Evolutionary conservation across 2,797 vertebrate genomes (phyloP).

Genomic region (Myotis findleyi): DNA sequence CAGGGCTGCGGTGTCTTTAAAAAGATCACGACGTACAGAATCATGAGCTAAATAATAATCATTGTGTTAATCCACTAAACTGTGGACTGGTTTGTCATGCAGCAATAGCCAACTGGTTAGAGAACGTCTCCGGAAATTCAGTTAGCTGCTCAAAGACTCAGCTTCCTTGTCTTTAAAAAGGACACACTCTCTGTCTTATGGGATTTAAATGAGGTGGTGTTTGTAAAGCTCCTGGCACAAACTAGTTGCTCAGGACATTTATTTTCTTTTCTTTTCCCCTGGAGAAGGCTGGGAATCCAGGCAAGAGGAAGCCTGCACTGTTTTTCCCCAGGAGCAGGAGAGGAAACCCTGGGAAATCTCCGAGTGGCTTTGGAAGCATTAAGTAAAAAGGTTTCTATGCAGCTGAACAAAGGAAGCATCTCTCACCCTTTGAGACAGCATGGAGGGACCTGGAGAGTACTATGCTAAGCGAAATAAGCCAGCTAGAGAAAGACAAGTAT

Average conservation of each 20-base stretch:
- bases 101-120: neutral
- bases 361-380: neutral
- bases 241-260: neutral
- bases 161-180: neutral
- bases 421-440: no score
- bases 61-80: neutral
- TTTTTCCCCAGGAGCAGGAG: neutral
- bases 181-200: no score
- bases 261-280: neutral
- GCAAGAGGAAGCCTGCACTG: neutral
- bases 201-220: neutral
- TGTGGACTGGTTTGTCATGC: neutral
- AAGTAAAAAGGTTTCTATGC: neutral
- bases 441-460: no score
- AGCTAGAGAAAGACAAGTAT: no score
- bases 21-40: neutral
- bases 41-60: neutral
- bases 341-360: neutral
- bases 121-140: no score
- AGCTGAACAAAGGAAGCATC: no score
- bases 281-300: neutral
- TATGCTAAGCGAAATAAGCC: no score
- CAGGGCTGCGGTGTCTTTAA: no score
- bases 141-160: neutral
- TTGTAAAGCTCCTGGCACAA: neutral